Conservation (phyloP, 2,888 invertebrate genomes). For the Melinopterus prodromus region DNA sequence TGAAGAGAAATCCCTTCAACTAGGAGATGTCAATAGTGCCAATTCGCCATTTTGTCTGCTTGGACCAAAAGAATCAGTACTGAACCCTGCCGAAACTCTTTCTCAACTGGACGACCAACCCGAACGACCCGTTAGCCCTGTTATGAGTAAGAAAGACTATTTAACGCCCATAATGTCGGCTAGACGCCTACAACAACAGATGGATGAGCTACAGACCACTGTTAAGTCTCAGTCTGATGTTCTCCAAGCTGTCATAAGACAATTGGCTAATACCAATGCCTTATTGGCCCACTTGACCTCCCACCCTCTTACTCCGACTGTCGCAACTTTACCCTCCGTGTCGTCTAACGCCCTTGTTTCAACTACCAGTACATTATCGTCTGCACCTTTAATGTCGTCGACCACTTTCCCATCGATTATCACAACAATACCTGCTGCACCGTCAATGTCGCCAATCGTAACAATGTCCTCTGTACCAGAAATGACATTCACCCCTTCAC, state of each 20-base stretch:
- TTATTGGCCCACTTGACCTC: background rate
- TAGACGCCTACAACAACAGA: background rate
- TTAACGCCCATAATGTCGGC: background rate
- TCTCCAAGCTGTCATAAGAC: background rate
- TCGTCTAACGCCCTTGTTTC: background rate
- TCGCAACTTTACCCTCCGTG: background rate
- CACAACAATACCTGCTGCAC: background rate
- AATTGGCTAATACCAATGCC: background rate
- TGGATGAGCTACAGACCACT: background rate
- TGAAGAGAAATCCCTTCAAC: background rate
- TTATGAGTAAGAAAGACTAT: background rate
- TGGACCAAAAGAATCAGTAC: background rate
- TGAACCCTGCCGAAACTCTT: background rate
- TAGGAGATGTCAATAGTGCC: too few relatives aligned
- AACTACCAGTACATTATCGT: background rate
- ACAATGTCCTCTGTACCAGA: background rate
- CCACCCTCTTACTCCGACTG: background rate
- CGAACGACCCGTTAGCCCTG: background rate
- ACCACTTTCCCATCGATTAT: background rate
- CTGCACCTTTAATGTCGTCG: background rate
- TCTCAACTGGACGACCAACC: background rate
- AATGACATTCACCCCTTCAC: too few relatives aligned
- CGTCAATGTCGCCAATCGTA: background rate
- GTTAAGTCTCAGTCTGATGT: background rate
- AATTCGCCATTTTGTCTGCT: too few relatives aligned